Base-by-base conservation (phyloP, 2,113 vertebrate species). In the Catagonus wagneri region DNA sequence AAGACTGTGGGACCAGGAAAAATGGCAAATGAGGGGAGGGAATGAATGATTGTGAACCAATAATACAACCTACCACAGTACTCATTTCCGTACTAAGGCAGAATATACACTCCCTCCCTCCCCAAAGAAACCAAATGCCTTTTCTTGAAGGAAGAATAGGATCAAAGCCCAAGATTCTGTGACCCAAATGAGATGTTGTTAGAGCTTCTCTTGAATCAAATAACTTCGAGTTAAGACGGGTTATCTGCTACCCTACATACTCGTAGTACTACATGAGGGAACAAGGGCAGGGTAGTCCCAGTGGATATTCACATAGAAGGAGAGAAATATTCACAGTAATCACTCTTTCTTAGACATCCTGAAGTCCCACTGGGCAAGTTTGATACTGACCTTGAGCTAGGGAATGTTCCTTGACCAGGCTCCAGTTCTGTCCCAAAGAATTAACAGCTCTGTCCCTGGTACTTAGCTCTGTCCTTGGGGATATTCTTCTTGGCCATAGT, bases 61-160 rank as follows among this genome's bases (percentile, higher is more conserved):
- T 36, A 52, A 90, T 56, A 58, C 14, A 80, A 63, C 14, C 39
- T 32, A 39, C 16, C 17, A 52, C 2, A 13, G 11, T 22, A 32
- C 22, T 81, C 25, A 81, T 75, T 60, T 56, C 12, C n/a, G 27
- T 50, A 29, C 5, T n/a, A 0, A 63, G 14, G 5, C n/a, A 86
- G 61, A 91, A 27, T 89, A 34, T 39, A 63, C 27, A 65, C 27
- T 65, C 36, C 4, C 3, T 60, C 17, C 17, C 2, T 74, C 4
- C 16, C 2, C 44, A 76, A 83, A 17, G 11, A 11, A 61, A 29
- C 71, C 32, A 58, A 58, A 75, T 29, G 9, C 34, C 7, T 93
- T 54, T 93, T 75, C 32, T 87, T 32, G 32, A 65, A 88, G 32
- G 56, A 75, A 89, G 94, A 84, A 2, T 32, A 84, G 3, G 5